phyloP scores from a whole-genome alignment of 2,888 invertebrate genomes.

The Caenorhabditis sulstoni region DNA sequence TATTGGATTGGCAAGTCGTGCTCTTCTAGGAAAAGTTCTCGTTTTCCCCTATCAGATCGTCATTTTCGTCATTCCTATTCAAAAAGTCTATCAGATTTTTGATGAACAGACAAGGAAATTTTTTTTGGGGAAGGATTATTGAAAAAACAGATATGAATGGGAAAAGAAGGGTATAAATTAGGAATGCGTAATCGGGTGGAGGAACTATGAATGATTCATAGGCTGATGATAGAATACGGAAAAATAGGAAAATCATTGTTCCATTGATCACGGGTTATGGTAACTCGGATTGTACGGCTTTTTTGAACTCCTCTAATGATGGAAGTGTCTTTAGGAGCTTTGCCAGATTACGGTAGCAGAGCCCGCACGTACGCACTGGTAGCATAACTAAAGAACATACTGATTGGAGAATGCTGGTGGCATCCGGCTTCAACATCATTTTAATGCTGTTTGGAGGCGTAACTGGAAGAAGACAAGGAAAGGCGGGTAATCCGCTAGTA shows the following conservation, averaged over 20 bases:
- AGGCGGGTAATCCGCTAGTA: constrained; percentile 3
- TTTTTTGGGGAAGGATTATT: not conserved
- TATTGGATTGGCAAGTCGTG: constrained; percentile 25
- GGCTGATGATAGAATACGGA: not conserved
- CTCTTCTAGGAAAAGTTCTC: too few species aligned
- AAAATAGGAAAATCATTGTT: too few species aligned
- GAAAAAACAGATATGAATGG: constrained; percentile 1
- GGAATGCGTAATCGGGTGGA: constrained; percentile 3
- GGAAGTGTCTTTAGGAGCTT: too few species aligned
- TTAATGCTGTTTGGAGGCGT: not conserved
- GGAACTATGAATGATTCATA: constrained; percentile 8
- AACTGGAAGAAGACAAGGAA: not conserved
- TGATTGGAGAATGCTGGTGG: too few species aligned
- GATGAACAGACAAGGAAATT: not conserved
- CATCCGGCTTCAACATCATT: not conserved
- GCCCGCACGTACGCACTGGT: too few species aligned
- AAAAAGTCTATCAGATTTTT: too few species aligned
- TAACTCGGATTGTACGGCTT: too few species aligned
- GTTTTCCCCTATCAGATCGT: too few species aligned
- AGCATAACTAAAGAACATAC: too few species aligned
- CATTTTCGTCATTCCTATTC: constrained; percentile 3
- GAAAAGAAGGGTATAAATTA: not conserved
- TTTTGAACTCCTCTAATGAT: too few species aligned
- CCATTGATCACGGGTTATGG: too few species aligned
- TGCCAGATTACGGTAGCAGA: too few species aligned